Evolutionary conservation across 2,888 invertebrate species (phyloP).

Genomic region (Caenorhabditis sp.): DNA sequence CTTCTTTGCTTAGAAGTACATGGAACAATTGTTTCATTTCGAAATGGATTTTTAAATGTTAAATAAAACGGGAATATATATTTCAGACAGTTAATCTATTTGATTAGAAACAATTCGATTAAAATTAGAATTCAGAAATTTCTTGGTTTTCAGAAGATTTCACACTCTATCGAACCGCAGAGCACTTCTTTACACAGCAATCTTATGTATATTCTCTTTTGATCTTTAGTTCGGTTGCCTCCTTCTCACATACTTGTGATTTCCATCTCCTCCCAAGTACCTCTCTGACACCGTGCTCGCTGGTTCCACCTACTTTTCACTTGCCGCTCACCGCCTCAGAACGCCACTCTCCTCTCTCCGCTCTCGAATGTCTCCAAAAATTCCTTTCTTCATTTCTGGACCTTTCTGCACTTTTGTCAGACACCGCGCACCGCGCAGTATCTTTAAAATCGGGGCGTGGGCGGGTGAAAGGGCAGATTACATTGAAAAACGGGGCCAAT

Average conservation of each 20-base stretch:
- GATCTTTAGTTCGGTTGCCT: background rate
- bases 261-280: slow-evolving; percentile 29
- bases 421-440: slow-evolving; percentile 39
- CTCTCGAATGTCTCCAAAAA: slow-evolving; percentile 8
- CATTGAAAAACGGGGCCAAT: slow-evolving; percentile 58
- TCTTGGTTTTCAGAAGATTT: too few species aligned
- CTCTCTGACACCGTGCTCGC: slow-evolving; percentile 38
- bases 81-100: too few species aligned
- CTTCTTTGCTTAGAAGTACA: too few species aligned
- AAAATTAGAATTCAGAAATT: too few species aligned
- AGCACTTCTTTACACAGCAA: background rate
- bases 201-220: background rate
- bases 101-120: too few species aligned
- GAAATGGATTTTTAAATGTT: too few species aligned
- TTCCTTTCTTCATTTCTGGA: slow-evolving; percentile 3
- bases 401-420: slow-evolving; percentile 58
- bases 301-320: slow-evolving; percentile 47
- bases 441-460: slow-evolving; percentile 42
- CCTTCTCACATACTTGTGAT: slow-evolving; percentile 8
- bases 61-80: too few species aligned
- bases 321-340: slow-evolving; percentile 1
- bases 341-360: background rate
- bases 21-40: too few species aligned
- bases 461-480: slow-evolving; percentile 49
- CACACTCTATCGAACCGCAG: too few species aligned